Base-by-base conservation (phyloP, 2,888 invertebrate species). In the Operophtera brumata region DNA sequence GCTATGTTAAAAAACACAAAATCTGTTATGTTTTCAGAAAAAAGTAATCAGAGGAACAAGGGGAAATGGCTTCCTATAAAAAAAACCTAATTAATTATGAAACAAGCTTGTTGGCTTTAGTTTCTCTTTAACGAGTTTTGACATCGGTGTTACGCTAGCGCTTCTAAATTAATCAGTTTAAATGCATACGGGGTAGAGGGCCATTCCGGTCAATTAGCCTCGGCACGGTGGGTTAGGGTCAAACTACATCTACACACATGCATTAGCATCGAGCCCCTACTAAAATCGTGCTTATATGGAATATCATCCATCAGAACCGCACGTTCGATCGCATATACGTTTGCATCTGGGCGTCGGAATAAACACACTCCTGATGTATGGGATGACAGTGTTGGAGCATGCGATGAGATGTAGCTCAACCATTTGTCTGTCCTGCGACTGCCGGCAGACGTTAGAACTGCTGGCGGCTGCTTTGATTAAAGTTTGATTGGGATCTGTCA, bases 401-500 rank as follows among this genome's bases (percentile, higher is more conserved):
- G 20, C 20, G 20, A 20, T 20, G 20, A 20, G 4, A 20, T 20
- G 20, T 3, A 20, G 20, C 20, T 20, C 20, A 20, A 20, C 20
- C 20, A 2, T 74, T 73, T 73, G 80, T 72, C 76, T 77, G 78
- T 37, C 46, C 40, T 40, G 26, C 36, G 28, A 6, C 30, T n/a
- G 20, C 74, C 75, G 71, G 68, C 80, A 79, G 80, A 78, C 76
- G 78, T 73, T 73, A 69, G 56, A 69, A 61, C 62, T 69, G 73
- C 71, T 71, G 80, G 77, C 80, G 78, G 80, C 77, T 73, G 86
- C 82, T 87, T 85, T 86, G 86, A 87, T 88, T 86, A 82, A 80
- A 83, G 77, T 83, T 83, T 85, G 86, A 89, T 89, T 87, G 82
- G 82, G 75, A 76, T 67, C 81, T 80, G 86, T 82, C 86, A 83